Percentiles rank a stretch among this genome's conserved stretches.
Evolutionary conservation across 1,140 invertebrate species (phyloP).

Genomic region (Apocrypta bakeri): DNA sequence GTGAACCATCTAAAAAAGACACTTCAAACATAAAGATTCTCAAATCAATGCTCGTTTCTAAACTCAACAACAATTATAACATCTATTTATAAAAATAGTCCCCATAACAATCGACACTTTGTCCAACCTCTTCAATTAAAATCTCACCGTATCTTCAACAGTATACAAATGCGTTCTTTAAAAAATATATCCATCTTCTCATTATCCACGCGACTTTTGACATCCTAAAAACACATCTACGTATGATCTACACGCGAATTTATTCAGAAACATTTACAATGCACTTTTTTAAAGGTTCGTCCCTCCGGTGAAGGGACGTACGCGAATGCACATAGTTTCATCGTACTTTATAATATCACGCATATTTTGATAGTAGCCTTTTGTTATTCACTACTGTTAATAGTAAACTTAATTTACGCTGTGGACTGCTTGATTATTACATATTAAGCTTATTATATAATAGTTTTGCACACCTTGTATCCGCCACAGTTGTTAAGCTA

Average conservation of each 20-base stretch:
- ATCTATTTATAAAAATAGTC: not conserved
- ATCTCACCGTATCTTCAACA: not conserved
- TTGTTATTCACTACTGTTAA: conserved; percentile 1
- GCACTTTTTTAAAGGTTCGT: not conserved
- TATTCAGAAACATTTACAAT: conserved; percentile 25
- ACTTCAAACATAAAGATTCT: no score
- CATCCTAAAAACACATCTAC: not conserved
- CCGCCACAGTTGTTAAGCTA: not conserved
- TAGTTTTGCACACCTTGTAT: not conserved
- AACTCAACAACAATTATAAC: not conserved
- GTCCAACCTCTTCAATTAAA: not conserved
- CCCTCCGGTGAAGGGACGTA: not conserved
- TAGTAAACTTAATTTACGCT: not conserved
- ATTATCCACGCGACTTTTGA: not conserved
- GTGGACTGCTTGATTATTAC: not conserved
- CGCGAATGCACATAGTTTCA: conserved; percentile 7
- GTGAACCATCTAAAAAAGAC: not conserved
- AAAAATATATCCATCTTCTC: conserved; percentile 27
- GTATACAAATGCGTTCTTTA: not conserved
- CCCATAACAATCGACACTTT: not conserved
- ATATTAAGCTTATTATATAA: not conserved
- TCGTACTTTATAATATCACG: conserved; percentile 10
- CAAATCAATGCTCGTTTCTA: not conserved
- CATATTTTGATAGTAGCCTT: conserved; percentile 15
- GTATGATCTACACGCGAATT: not conserved